A percentile compares a stretch with the other conserved stretches of the same genome.
phyloP scores from a whole-genome alignment of 2,888 invertebrate species.

The Cybosia mesomella region DNA sequence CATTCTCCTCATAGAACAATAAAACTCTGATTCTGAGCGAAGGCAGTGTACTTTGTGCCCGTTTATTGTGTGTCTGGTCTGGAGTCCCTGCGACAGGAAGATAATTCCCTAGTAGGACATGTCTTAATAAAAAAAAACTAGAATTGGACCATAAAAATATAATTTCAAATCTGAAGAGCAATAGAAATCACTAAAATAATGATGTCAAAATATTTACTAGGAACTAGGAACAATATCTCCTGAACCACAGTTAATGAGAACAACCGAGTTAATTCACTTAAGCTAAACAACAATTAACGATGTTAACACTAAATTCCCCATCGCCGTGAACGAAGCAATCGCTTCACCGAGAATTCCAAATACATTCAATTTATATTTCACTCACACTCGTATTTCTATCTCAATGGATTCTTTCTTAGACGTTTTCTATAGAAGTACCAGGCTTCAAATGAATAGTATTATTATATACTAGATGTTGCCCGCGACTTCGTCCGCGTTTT shows the following conservation, averaged over 20 bases:
- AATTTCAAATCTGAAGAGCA: no score
- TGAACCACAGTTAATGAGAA: not conserved
- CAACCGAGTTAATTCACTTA: not conserved
- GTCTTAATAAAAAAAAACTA: no score
- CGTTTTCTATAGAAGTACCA: not conserved
- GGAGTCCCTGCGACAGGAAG: no score
- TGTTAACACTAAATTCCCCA: not conserved
- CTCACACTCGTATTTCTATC: not conserved
- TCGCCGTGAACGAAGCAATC: not conserved
- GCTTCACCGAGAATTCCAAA: not conserved
- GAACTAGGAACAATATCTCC: not conserved
- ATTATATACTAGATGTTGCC: no score
- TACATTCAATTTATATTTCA: not conserved
- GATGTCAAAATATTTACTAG: not conserved
- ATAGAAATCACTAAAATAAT: not conserved
- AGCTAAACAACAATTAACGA: constrained; percentile 3
- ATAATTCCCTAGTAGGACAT: no score
- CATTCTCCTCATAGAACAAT: no score
- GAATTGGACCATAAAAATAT: no score
- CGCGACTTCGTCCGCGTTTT: no score
- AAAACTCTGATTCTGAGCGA: no score
- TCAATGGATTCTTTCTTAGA: not conserved
- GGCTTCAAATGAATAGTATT: not conserved
- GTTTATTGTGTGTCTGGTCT: no score
- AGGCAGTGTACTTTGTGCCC: no score